Percentiles rank a stretch among this genome's conserved stretches.
Evolutionary conservation across 2,797 vertebrate species (phyloP).

Genomic region (Orestias chungarensis): DNA sequence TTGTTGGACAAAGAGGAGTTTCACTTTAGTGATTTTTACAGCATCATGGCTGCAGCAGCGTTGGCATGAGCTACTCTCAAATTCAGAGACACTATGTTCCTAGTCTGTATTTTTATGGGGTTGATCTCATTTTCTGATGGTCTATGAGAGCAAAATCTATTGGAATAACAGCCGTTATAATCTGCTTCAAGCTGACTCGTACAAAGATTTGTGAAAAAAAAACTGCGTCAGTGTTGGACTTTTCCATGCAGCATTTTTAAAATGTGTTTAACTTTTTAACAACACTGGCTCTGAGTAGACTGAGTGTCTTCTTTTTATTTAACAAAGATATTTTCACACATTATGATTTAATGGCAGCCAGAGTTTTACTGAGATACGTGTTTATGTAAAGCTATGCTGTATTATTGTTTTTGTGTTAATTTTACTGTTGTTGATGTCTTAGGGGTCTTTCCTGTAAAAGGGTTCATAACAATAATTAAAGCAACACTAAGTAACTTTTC

Average conservation of each 20-base stretch:
- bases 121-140: conserved; percentile 20
- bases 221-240: too few relatives aligned
- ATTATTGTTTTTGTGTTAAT: too few relatives aligned
- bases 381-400: too few relatives aligned
- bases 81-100: conserved; percentile 14
- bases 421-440: too few relatives aligned
- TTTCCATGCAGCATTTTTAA: too few relatives aligned
- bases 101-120: too few relatives aligned
- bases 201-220: conserved; percentile 6
- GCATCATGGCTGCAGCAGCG: conserved; percentile 9
- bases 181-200: conserved; percentile 4
- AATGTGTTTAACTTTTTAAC: neutral
- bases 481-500: too few relatives aligned
- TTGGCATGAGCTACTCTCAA: conserved; percentile 3
- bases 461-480: too few relatives aligned
- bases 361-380: neutral
- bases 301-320: neutral
- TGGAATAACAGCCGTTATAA: conserved; percentile 11
- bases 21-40: conserved; percentile 32
- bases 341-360: neutral
- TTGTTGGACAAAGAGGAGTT: conserved; percentile 33
- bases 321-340: neutral
- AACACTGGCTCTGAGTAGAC: neutral
- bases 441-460: too few relatives aligned
- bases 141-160: conserved; percentile 29